Base-by-base conservation (phyloP, 2,888 invertebrate genomes). In the Eurois occulta region DNA sequence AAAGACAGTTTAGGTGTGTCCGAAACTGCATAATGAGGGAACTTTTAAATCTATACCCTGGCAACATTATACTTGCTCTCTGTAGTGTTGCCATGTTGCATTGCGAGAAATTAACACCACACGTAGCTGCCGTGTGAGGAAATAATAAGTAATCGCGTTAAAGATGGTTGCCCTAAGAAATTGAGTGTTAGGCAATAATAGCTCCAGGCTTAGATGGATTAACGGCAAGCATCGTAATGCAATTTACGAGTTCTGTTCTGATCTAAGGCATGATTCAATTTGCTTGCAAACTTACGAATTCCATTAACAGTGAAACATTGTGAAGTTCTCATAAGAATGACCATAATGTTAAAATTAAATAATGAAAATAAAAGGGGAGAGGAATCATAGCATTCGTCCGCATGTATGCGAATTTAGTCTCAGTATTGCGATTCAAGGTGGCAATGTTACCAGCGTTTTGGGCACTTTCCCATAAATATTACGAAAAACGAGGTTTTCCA, bases 51-150 rank as follows among this genome's bases (percentile, higher is more conserved):
- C 1, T 8, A 68, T 52, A 32, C 24, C 6, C 68, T 86, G 71
- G 86, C 65, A 86, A 86, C 68, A 55, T 66, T 41, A 60, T 28
- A 43, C 52, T 64, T 77, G 83, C 81, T 83, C 84, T 84, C 38
- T 67, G 81, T 76, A 83, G 72, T 82, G 66, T 76, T 74, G 75
- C 72, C 83, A 85, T 86, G 89, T n/a, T n/a, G n/a, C n/a, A 90
- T 91, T 93, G 88, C 87, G 80, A 87, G 84, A 91, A 91, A 90
- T 92, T 90, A 91, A 84, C 86, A 78, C 85, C 75, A 85, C 86
- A 84, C 82, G 72, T 81, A 78, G 82, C 85, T 65, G 74, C 81
- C 72, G 75, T 77, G 75, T 88, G 80, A 78, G 85, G 85, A 86
- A 87, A 86, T 85, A 78, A 78, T 81, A 87, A 80, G 81, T 87